Base-by-base conservation (phyloP, 1,140 invertebrate genomes). In the Drosophila novamexicana region DNA sequence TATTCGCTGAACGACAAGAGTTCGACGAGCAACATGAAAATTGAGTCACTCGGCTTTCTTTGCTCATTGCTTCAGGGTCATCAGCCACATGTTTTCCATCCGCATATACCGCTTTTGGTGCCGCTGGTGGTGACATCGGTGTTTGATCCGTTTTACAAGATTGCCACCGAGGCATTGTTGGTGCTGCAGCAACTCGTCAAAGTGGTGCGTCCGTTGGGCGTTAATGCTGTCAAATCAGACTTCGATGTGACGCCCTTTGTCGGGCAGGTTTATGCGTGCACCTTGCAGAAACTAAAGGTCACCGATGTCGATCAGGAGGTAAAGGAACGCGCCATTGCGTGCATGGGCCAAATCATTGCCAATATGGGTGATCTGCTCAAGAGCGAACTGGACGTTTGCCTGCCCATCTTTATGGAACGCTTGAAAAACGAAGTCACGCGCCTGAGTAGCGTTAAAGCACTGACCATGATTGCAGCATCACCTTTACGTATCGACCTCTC, bases 261-360 rank as follows among this genome's bases (percentile, higher is more conserved):
- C 1, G 94, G 94, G 2, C 95, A 96, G 59, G 95, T 99, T 79
- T 99, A 99, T 93, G 93, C 94, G 39, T 97, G 96, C 81, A 98
- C 97, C 0, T 93, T 99, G 56, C 94, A 96, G 57, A 94, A 98
- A 75, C 93, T 99, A 4, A 96, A 96, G 86, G 97, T 98, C n/a
- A 96, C 98, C 0, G 98, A 99, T 92, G 98, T 99, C 79, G 98
- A 99, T 93, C 98, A 99, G 92, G 98, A 99, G 94, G 98, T 99
- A 0, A 99, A 99, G 92, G 98, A 99, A 91, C 94, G 98, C 65
- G 98, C 98, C 6, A 99, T 99, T 66, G 97, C 98, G 1, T 98
- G 98, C 84, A 99, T 99, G 97, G 98, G 98, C 22, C 98, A 98
- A 93, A 97, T 99, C 45, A 95, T 99, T 34, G 96, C 96, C 67